phyloP scores from a whole-genome alignment of 37 sponge, comb jelly and placozoan genomes.

The Petrosia ficiformis region DNA sequence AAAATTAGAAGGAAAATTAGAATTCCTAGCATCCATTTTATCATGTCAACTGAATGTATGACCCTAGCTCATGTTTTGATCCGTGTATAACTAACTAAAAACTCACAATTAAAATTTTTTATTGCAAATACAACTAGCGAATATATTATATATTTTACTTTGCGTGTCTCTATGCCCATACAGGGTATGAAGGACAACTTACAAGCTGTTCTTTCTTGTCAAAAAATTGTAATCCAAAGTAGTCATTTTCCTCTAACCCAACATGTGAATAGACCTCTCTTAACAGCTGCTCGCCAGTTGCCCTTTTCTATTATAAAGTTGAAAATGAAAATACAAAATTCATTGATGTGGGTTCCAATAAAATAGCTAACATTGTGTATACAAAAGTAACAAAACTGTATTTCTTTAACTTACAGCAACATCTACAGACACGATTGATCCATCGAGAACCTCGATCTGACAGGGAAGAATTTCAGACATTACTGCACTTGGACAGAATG shows the following conservation, averaged over 20 bases:
- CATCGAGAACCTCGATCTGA: conserved; percentile 65
- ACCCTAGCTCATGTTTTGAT: no score
- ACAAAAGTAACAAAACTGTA: not conserved
- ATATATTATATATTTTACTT: no score
- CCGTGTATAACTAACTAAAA: no score
- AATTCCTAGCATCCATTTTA: no score
- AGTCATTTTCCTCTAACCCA: conserved; percentile 72
- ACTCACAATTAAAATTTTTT: no score
- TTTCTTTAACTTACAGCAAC: conserved; percentile 53
- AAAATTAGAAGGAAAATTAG: no score
- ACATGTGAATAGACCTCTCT: conserved; percentile 56
- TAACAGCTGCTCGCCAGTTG: conserved; percentile 45
- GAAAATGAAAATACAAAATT: not conserved
- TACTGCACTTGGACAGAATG: not conserved
- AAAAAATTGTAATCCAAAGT: conserved; percentile 69
- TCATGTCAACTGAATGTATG: no score
- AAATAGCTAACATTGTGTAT: not conserved
- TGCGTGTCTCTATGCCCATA: no score
- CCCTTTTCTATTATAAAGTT: conserved; percentile 34
- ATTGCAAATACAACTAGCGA: no score
- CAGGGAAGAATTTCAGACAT: conserved; percentile 66
- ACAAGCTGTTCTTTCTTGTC: conserved; percentile 67
- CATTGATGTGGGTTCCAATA: not conserved
- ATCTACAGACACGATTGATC: conserved; percentile 66
- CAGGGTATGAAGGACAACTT: conserved; percentile 11